Base-by-base conservation (phyloP, 1,140 invertebrate genomes). In the Aplysia californica region DNA sequence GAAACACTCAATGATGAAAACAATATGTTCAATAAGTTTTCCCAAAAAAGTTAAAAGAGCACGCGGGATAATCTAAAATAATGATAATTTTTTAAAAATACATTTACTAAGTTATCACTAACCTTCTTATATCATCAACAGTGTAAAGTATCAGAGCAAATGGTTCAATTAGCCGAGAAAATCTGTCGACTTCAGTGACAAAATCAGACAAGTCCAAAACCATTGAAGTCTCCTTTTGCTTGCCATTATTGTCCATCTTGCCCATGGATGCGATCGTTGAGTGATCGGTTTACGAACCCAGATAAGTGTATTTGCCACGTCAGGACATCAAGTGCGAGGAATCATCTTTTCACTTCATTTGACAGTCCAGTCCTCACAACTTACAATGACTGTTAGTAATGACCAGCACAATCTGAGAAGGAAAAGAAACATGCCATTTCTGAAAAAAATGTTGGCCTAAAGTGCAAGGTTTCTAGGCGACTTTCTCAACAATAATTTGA, bases 151-250 rank as follows among this genome's bases (percentile, higher is more conserved):
- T 55, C 55, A 86, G 79, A 23, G 84, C 83, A 73, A 86, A 81
- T 21, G 84, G 84, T 76, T 86, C 84, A 39, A 86, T 81, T 2
- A 86, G 79, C 26, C 75, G 70, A 18, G 82, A 82, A 76, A 86
- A 86, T 67, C 80, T 79, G 35, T 86, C 84, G 29, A 86, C 84
- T 78, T 86, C 82, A 23, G 75, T 76, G 5, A 86, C 84, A 80
- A 86, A 83, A 35, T 82, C 77, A 36, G 83, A 79, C 4, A 86
- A 67, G 58, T 86, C 84, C 2, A 86, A 29, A 4, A 79, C 74
- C 21, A 66, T 65, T 10, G 72, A 65, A 3, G 72, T 35, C 41
- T 75, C 59, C 35, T 66, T 75, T 31, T 75, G 1, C 61, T 75
- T 35, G 6, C 72, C 72, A 66, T 65, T 75, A 29, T 64, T 59